Percentiles rank a stretch among this genome's conserved stretches.
Conservation (phyloP, 1,140 invertebrate species). For the Radopholus similis region DNA sequence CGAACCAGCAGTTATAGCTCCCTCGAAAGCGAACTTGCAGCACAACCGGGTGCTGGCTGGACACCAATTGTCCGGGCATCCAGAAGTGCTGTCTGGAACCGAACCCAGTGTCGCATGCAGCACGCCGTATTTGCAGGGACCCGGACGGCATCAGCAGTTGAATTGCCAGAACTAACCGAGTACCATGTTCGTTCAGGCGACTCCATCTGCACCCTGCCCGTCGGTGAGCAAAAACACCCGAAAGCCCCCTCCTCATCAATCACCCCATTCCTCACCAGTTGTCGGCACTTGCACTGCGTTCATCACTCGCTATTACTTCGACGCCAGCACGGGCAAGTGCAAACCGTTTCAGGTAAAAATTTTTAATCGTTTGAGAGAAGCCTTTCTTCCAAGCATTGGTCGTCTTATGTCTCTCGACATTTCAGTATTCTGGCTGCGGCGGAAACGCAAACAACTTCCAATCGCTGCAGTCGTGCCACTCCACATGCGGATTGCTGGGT, state of each 20-base stretch:
- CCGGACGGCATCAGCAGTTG: slow-evolving; percentile 37
- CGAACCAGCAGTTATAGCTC: background rate
- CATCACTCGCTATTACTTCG: slow-evolving; percentile 47
- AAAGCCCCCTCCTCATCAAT: background rate
- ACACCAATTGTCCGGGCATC: slow-evolving; percentile 43
- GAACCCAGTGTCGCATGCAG: slow-evolving; percentile 32
- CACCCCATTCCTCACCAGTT: background rate
- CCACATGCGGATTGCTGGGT: slow-evolving; percentile 40
- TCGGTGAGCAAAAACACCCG: background rate
- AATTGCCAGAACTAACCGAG: background rate
- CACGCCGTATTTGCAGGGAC: slow-evolving; percentile 41
- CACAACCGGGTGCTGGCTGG: slow-evolving; percentile 41
- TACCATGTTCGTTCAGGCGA: background rate
- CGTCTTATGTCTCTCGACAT: background rate
- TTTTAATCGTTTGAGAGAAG: slow-evolving; percentile 2
- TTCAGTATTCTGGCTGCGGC: slow-evolving; percentile 25
- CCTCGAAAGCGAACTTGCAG: background rate
- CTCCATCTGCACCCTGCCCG: background rate
- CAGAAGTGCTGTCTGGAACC: slow-evolving; percentile 49
- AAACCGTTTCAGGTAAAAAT: slow-evolving; percentile 46
- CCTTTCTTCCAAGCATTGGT: background rate
- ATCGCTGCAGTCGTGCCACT: slow-evolving; percentile 33
- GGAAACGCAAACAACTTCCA: slow-evolving; percentile 47
- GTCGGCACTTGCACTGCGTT: slow-evolving; percentile 39
- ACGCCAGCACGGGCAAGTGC: slow-evolving; percentile 32